Evolutionary conservation across 2,888 invertebrate genomes (phyloP).

Genomic region (Oegoconia quadripuncta): DNA sequence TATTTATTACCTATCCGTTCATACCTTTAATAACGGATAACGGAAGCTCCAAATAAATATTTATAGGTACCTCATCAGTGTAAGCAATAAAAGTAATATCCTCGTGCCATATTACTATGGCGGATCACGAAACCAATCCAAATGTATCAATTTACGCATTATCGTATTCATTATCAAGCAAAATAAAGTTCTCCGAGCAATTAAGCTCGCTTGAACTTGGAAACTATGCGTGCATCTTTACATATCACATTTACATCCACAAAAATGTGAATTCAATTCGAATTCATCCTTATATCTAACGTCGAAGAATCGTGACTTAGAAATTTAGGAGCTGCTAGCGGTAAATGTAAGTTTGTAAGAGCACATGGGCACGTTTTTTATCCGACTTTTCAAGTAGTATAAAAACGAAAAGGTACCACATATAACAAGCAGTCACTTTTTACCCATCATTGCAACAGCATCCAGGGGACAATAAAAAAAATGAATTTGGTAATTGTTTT

Average conservation of each 20-base stretch:
- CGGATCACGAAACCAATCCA: slow-evolving; percentile 22
- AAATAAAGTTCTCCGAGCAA: slow-evolving; percentile 36
- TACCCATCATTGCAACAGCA: slow-evolving; percentile 42
- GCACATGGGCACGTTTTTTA: slow-evolving; percentile 61
- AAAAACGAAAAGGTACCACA: slow-evolving; percentile 55
- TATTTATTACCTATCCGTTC: neutral
- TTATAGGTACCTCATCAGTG: slow-evolving; percentile 1
- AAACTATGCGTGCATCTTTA: slow-evolving; percentile 40
- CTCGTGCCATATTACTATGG: slow-evolving; percentile 20
- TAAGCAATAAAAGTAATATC: slow-evolving; percentile 5
- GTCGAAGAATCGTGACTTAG: neutral
- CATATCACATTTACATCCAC: slow-evolving; percentile 20
- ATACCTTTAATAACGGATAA: neutral
- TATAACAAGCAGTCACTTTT: slow-evolving; percentile 51
- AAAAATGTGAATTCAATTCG: neutral
- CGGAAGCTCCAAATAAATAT: neutral
- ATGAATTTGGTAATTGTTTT: slow-evolving; percentile 55
- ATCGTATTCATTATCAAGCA: slow-evolving; percentile 26
- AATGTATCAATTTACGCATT: slow-evolving; percentile 17
- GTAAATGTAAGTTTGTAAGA: slow-evolving; percentile 32
- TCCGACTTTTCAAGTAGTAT: slow-evolving; percentile 61
- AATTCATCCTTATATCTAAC: neutral
- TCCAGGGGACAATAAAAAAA: slow-evolving; percentile 33
- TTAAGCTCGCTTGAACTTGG: slow-evolving; percentile 52
- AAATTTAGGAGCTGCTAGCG: slow-evolving; percentile 2